A percentile compares a stretch with the other conserved stretches of the same genome.
These are phyloP conservation scores for Diaperis boleti DNA, from an alignment of 2,888 invertebrate species.

Conservation along the genomic window DNA sequence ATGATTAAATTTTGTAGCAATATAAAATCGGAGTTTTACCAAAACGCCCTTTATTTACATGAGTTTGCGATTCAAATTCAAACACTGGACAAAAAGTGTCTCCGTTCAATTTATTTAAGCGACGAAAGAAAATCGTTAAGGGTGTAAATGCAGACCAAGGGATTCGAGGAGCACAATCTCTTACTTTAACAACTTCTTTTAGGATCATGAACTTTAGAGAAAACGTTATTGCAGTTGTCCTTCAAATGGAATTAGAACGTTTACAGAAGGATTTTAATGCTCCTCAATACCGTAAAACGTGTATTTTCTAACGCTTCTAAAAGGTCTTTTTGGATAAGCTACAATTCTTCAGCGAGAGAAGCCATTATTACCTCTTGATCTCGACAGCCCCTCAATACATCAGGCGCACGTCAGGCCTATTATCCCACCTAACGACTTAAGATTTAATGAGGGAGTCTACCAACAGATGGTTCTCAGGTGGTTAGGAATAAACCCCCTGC, in stretches of 20 bases:
- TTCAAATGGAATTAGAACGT: slow-evolving; percentile 22
- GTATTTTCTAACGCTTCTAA: background rate
- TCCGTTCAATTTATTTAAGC: slow-evolving; percentile 8
- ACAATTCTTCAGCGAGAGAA: background rate
- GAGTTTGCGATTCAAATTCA: too few species aligned
- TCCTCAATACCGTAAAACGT: background rate
- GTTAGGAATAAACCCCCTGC: slow-evolving; percentile 47
- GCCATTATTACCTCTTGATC: background rate
- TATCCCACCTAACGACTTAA: slow-evolving; percentile 52
- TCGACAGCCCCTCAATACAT: slow-evolving; percentile 47
- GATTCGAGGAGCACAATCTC: slow-evolving; percentile 8
- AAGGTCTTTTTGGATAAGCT: background rate
- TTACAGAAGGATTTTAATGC: background rate
- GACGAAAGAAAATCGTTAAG: background rate
- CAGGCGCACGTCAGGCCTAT: slow-evolving; percentile 51
- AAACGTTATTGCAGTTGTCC: slow-evolving; percentile 6
- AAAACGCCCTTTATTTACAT: too few species aligned
- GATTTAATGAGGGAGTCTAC: slow-evolving; percentile 57
- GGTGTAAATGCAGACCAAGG: background rate
- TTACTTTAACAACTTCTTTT: slow-evolving; percentile 22
- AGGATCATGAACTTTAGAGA: slow-evolving; percentile 24
- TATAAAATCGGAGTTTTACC: too few species aligned
- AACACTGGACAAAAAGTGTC: background rate
- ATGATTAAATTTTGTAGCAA: too few species aligned
- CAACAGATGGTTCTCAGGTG: slow-evolving; percentile 59